These are phyloP conservation scores for Colaptes auratus DNA, from an alignment of 2,113 vertebrate species.

Conservation along the genomic window DNA sequence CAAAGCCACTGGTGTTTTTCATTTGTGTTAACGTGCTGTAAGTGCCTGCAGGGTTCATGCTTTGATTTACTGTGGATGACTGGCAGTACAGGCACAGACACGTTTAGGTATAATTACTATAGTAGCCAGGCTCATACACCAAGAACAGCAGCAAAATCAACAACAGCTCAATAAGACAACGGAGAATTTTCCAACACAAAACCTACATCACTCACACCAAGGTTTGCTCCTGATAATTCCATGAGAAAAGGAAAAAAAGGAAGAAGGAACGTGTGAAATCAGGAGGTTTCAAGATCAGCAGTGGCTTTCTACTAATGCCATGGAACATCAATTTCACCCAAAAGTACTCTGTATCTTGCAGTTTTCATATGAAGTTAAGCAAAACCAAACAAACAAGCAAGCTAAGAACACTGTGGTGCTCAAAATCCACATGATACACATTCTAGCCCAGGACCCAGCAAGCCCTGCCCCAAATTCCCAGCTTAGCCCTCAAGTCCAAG, in stretches of 20 bases:
- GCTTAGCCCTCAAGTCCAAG: neutral
- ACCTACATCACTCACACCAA: neutral
- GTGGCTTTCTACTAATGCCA: neutral
- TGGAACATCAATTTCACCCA: neutral
- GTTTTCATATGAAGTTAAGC: neutral
- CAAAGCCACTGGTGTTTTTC: neutral
- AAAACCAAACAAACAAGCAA: neutral
- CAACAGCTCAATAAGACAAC: slow-evolving; percentile 49
- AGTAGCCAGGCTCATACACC: slow-evolving; percentile 3
- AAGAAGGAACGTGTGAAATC: neutral
- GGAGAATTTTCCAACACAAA: slow-evolving; percentile 64
- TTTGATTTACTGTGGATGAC: slow-evolving; percentile 40
- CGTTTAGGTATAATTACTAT: slow-evolving; percentile 40
- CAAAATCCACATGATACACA: neutral
- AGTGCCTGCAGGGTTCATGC: slow-evolving; percentile 4
- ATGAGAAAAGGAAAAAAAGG: neutral
- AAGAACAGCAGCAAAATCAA: slow-evolving; percentile 49
- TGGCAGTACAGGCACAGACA: neutral
- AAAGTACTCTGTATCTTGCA: neutral
- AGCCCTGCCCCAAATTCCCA: neutral
- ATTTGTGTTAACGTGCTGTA: slow-evolving; percentile 9
- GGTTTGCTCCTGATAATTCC: neutral
- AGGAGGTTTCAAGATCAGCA: neutral
- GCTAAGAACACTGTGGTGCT: neutral
- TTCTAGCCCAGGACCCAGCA: neutral